Evolutionary conservation across 30 jellyfish, hydroid and myxozoan species (phyloP).

Genomic region (Hydractinia echinata): DNA sequence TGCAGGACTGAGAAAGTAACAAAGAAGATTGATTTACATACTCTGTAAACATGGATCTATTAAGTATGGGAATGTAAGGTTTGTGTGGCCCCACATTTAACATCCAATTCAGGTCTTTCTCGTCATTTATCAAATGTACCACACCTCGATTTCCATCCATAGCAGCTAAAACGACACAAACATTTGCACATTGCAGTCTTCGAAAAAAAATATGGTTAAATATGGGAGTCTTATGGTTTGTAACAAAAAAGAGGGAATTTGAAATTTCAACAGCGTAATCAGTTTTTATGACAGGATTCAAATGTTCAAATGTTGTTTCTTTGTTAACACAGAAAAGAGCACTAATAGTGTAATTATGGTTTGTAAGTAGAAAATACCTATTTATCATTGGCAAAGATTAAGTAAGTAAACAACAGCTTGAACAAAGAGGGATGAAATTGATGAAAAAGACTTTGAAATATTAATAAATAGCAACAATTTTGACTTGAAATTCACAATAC

Average conservation of each 20-base stretch:
- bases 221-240: neutral
- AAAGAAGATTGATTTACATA: conserved; percentile 20
- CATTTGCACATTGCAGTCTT: neutral
- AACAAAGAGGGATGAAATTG: too few relatives aligned
- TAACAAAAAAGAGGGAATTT: neutral
- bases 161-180: conserved; percentile 44
- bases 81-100: conserved; percentile 59
- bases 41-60: conserved; percentile 69
- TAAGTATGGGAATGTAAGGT: conserved; percentile 80
- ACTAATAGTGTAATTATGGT: too few relatives aligned
- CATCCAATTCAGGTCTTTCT: conserved; percentile 72
- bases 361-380: too few relatives aligned
- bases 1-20: neutral
- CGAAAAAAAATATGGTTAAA: too few relatives aligned
- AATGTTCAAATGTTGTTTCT: too few relatives aligned
- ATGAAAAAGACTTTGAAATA: too few relatives aligned
- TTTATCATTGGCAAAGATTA: too few relatives aligned
- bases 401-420: too few relatives aligned
- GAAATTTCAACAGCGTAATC: neutral
- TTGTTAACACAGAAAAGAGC: too few relatives aligned
- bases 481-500: too few relatives aligned
- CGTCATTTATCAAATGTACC: conserved; percentile 53
- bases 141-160: conserved; percentile 83
- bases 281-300: too few relatives aligned
- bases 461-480: too few relatives aligned